Percentiles rank a stretch among this genome's conserved stretches.
Conservation (phyloP, 2,113 vertebrate species). For the Craseonycteris thonglongyai region DNA sequence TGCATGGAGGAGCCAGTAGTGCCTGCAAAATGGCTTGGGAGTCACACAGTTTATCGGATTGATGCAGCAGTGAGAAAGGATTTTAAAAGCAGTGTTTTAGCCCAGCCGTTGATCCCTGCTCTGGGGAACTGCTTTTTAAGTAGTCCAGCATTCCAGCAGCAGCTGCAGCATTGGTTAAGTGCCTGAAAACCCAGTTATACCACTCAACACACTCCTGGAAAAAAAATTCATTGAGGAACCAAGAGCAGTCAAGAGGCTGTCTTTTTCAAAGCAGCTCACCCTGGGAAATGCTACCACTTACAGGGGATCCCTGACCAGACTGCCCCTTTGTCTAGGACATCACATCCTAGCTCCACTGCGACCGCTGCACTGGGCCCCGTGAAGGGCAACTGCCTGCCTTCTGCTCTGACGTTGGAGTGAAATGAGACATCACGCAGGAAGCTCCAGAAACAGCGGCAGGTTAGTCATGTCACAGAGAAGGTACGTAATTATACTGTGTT, state of each 20-base stretch:
- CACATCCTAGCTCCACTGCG: constrained; percentile 35
- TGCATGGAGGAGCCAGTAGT: background rate
- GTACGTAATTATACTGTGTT: background rate
- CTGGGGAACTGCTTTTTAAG: background rate
- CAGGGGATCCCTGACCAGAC: background rate
- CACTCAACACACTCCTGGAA: background rate
- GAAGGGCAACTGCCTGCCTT: background rate
- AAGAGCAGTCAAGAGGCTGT: background rate
- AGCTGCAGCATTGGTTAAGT: background rate
- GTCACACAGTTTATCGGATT: background rate
- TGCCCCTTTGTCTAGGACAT: constrained; percentile 30
- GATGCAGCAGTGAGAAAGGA: background rate
- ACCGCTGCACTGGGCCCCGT: background rate
- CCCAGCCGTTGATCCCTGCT: background rate
- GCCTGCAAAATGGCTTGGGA: background rate
- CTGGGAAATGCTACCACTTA: background rate
- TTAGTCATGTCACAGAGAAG: background rate
- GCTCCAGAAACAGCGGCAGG: background rate
- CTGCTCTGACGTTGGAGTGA: background rate
- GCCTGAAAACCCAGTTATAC: background rate
- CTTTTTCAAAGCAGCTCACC: background rate
- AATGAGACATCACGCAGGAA: background rate
- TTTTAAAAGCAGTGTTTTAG: background rate
- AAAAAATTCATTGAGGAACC: background rate
- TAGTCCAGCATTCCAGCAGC: background rate